These are phyloP conservation scores for Melipona quadrifasciata DNA, from an alignment of 1,140 invertebrate genomes.

Conservation along the genomic window DNA sequence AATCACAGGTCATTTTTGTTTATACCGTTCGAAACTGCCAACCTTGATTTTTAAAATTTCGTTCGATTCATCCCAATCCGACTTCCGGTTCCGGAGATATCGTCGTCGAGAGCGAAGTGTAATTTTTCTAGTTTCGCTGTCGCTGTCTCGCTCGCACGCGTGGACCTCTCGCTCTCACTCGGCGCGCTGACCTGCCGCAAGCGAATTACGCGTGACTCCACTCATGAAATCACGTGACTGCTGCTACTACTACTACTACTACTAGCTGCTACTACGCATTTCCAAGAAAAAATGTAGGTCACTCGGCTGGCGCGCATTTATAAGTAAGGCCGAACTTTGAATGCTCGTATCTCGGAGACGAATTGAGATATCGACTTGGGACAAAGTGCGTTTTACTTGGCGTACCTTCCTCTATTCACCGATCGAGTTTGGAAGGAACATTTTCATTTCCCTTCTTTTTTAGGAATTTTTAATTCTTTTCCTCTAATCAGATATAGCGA, in stretches of 20 bases:
- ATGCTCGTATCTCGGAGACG: neutral
- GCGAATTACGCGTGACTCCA: too few species aligned
- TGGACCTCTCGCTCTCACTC: neutral
- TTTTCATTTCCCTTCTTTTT: too few species aligned
- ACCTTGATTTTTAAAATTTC: too few species aligned
- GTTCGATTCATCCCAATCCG: too few species aligned
- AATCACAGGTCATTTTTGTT: too few species aligned
- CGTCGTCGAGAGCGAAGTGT: neutral
- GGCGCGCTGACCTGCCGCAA: neutral
- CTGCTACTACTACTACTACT: neutral
- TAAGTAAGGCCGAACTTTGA: neutral
- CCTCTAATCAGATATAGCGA: too few species aligned
- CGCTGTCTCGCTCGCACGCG: neutral
- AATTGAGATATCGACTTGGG: neutral
- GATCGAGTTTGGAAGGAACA: neutral
- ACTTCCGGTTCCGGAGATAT: neutral
- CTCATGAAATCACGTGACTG: neutral
- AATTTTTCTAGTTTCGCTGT: neutral
- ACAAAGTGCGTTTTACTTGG: neutral
- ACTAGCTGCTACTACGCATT: neutral
- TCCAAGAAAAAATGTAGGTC: neutral
- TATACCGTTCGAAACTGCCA: too few species aligned
- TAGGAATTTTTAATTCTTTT: too few species aligned
- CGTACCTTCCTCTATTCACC: neutral
- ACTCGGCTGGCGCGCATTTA: neutral